phyloP scores from a whole-genome alignment of 35 echinoderm and acorn worm genomes.

The Ophiothrix spiculata region DNA sequence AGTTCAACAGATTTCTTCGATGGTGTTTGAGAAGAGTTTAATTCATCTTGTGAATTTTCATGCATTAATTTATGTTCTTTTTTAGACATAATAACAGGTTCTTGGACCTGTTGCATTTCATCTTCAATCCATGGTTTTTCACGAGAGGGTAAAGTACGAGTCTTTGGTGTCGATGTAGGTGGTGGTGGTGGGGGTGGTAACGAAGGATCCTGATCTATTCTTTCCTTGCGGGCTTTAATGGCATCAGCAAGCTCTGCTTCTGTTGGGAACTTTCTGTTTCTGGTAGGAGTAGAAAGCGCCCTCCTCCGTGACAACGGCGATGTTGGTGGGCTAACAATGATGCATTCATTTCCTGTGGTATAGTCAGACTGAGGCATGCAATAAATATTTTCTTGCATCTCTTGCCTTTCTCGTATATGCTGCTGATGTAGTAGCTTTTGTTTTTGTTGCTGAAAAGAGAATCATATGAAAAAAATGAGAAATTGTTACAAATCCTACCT shows the following conservation, averaged over 20 bases:
- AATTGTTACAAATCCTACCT: too few relatives aligned
- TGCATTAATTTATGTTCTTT: not conserved
- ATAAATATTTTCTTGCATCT: not conserved
- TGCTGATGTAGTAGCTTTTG: not conserved
- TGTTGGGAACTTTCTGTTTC: conserved; percentile 45
- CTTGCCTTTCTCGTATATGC: not conserved
- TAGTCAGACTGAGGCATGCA: not conserved
- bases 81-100: conserved; percentile 23
- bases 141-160: conserved; percentile 39
- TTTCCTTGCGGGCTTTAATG: conserved; percentile 50
- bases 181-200: not conserved
- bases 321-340: not conserved
- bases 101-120: conserved; percentile 23
- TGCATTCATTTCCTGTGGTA: not conserved
- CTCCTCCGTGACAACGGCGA: conserved; percentile 37
- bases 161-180: too few relatives aligned
- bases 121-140: conserved; percentile 53
- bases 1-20: conserved; percentile 23
- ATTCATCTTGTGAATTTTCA: conserved; percentile 7
- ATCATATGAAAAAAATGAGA: too few relatives aligned
- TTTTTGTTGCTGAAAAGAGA: too few relatives aligned
- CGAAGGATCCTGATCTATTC: conserved; percentile 9
- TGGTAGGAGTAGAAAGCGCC: conserved; percentile 55
- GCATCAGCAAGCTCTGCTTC: conserved; percentile 50
- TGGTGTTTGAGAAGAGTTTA: not conserved